Evolutionary conservation across 2,797 vertebrate genomes (phyloP).

Genomic region (Pseudochromis fuscus): DNA sequence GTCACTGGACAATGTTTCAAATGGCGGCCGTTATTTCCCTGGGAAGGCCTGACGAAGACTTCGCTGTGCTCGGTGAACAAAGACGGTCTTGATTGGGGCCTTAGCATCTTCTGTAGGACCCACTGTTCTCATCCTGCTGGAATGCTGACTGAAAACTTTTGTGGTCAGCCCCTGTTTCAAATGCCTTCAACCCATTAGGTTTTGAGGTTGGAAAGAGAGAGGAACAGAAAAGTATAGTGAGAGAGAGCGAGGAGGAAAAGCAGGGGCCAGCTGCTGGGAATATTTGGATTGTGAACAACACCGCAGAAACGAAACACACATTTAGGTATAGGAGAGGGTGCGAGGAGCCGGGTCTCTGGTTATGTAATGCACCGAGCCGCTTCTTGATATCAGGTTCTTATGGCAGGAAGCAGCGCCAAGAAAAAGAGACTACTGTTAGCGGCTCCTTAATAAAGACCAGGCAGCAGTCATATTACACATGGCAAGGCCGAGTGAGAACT

Average conservation of each 20-base stretch:
- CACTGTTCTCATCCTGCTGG: constrained; percentile 74
- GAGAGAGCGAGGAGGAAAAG: constrained; percentile 43
- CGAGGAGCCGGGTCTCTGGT: constrained; percentile 50
- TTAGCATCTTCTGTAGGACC: constrained; percentile 70
- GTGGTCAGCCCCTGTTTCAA: constrained; percentile 68
- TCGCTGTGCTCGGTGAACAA: constrained; percentile 67
- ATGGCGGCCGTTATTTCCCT: constrained; percentile 35
- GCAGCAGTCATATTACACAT: constrained; percentile 50
- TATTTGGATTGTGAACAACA: constrained; percentile 59
- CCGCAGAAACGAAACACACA: constrained; percentile 73
- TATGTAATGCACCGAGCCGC: constrained; percentile 63
- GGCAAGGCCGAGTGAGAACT: constrained; percentile 34
- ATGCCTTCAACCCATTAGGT: constrained; percentile 66
- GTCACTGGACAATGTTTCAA: constrained; percentile 56
- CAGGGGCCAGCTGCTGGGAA: constrained; percentile 60
- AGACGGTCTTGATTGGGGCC: constrained; percentile 71
- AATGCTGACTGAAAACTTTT: constrained; percentile 77
- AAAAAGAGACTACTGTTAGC: constrained; percentile 81
- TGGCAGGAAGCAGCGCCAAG: constrained; percentile 69
- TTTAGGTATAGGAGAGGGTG: constrained; percentile 51
- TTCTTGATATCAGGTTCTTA: constrained; percentile 68
- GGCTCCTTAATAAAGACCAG: constrained; percentile 67
- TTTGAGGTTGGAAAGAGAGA: constrained; percentile 79
- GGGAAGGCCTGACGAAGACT: constrained; percentile 37
- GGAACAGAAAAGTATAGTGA: constrained; percentile 37